Conservation (phyloP, 30 jellyfish, hydroid and myxozoan genomes). For the Pelagia noctiluca region DNA sequence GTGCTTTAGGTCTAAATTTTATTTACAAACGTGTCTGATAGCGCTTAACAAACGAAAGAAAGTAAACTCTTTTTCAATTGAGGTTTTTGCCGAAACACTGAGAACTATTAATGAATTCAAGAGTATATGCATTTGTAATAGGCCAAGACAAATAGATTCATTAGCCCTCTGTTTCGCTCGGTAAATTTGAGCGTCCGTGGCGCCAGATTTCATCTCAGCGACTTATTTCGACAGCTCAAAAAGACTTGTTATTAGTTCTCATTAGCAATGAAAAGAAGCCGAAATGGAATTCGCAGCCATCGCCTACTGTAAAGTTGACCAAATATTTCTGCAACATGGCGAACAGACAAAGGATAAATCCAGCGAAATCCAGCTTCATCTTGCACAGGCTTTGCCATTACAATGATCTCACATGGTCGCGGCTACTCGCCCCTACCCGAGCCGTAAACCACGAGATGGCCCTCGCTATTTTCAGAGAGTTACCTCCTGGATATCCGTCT, state of each 20-base stretch:
- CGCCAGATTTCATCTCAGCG: slow-evolving; percentile 78
- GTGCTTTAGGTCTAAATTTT: too few species aligned
- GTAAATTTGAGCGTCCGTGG: slow-evolving; percentile 60
- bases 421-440: too few species aligned
- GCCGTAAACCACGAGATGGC: too few species aligned
- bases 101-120: slow-evolving; percentile 56
- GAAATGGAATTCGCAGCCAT: slow-evolving; percentile 57
- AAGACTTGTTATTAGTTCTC: slow-evolving; percentile 76
- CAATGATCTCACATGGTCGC: slow-evolving; percentile 84
- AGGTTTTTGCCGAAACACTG: slow-evolving; percentile 63
- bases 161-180: slow-evolving; percentile 51
- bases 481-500: too few species aligned
- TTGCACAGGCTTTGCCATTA: slow-evolving; percentile 42
- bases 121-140: slow-evolving; percentile 61
- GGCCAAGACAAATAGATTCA: slow-evolving; percentile 54
- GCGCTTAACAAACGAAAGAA: neutral
- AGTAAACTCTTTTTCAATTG: slow-evolving; percentile 43
- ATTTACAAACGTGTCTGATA: too few species aligned
- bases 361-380: slow-evolving; percentile 71
- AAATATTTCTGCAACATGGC: slow-evolving; percentile 78
- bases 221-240: slow-evolving; percentile 78
- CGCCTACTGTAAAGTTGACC: slow-evolving; percentile 75
- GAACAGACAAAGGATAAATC: slow-evolving; percentile 67
- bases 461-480: too few species aligned
- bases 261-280: slow-evolving; percentile 83